These are phyloP conservation scores for Ptilonorhynchus violaceus DNA, from an alignment of 2,113 vertebrate species.

Conservation along the genomic window DNA sequence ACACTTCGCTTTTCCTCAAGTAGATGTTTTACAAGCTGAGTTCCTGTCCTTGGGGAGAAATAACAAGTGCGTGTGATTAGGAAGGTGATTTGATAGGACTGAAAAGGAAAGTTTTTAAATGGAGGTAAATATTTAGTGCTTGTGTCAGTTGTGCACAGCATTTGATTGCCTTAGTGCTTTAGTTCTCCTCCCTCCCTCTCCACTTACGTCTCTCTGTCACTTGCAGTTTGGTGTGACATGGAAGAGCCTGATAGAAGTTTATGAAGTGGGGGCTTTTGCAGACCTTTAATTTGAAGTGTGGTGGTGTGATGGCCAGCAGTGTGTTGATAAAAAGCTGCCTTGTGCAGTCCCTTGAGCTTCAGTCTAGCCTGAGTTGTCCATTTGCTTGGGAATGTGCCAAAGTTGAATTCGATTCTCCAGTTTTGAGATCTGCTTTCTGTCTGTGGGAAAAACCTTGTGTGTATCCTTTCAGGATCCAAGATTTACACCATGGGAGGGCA, in stretches of 20 bases:
- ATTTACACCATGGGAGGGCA: neutral
- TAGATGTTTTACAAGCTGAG: neutral
- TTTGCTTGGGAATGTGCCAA: neutral
- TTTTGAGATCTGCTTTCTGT: neutral
- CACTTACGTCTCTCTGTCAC: neutral
- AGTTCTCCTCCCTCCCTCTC: neutral
- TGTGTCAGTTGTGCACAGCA: neutral
- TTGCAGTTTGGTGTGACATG: neutral
- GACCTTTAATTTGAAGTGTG: neutral
- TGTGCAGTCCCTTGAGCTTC: neutral
- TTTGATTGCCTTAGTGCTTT: neutral
- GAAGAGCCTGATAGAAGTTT: neutral
- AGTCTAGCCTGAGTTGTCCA: neutral
- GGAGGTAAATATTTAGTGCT: slow-evolving; percentile 4
- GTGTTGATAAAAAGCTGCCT: neutral
- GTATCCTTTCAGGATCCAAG: neutral
- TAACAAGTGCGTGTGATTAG: neutral
- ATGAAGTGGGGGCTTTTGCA: neutral
- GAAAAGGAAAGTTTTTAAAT: neutral
- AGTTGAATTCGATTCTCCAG: neutral
- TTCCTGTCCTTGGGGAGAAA: slow-evolving; percentile 8
- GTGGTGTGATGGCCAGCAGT: neutral
- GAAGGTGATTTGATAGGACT: slow-evolving; percentile 23
- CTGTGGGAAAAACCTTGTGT: neutral
- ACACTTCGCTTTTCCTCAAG: neutral